These are phyloP conservation scores for Trachurus trachurus DNA, from an alignment of 2,797 vertebrate species.

Conservation along the genomic window DNA sequence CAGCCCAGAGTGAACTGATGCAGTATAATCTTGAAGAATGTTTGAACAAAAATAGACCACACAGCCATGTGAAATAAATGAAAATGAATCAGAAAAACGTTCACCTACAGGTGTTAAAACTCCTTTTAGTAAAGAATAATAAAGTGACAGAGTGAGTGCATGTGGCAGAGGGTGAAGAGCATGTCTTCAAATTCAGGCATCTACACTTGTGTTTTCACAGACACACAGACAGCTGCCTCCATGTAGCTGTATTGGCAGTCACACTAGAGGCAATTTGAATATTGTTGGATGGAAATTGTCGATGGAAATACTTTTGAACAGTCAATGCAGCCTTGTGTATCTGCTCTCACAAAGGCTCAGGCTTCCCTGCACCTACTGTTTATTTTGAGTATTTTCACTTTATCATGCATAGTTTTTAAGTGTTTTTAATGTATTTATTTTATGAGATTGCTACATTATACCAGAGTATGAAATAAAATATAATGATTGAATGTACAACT, in stretches of 20 bases:
- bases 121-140: background rate
- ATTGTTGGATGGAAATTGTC: constrained; percentile 39
- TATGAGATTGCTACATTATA: background rate
- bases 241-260: constrained; percentile 9
- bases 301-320: too few relatives aligned
- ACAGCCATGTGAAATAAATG: background rate
- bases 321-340: background rate
- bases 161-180: constrained; percentile 13
- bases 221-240: constrained; percentile 10
- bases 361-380: background rate
- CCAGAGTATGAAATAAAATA: background rate
- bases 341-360: constrained; percentile 12
- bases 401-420: background rate
- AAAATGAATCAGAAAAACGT: constrained; percentile 13
- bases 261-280: constrained; percentile 25
- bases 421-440: background rate
- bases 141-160: constrained; percentile 2
- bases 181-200: constrained; percentile 1
- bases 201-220: background rate
- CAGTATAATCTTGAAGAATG: background rate
- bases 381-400: background rate
- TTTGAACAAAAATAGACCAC: constrained; percentile 28
- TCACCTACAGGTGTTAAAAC: constrained; percentile 7
- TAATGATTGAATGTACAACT: background rate
- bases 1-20: background rate